Percentiles rank a stretch among this genome's conserved stretches.
Conservation (phyloP, 2,113 vertebrate species). For the Toxotes chatareus region DNA sequence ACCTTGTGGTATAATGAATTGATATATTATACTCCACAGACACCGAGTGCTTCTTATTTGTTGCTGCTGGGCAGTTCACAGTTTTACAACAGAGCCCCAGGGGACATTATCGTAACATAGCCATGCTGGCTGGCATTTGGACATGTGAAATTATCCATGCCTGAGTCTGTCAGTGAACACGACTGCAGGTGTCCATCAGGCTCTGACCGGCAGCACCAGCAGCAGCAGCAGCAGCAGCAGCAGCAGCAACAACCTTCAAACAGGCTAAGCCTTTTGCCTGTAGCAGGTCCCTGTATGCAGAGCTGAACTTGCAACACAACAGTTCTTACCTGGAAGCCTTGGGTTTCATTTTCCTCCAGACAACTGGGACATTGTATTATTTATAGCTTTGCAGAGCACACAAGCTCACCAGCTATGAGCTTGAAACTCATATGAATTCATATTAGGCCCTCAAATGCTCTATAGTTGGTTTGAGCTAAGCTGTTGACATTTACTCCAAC, state of each 20-base stretch:
- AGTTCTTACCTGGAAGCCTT: slow-evolving; percentile 23
- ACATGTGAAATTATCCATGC: slow-evolving; percentile 63
- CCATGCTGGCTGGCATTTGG: slow-evolving; percentile 54
- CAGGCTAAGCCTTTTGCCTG: slow-evolving; percentile 16
- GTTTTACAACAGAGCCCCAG: slow-evolving; percentile 56
- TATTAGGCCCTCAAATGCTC: slow-evolving; percentile 45
- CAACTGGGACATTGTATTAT: slow-evolving; percentile 59
- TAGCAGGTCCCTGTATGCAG: slow-evolving; percentile 13
- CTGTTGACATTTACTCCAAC: slow-evolving; percentile 65
- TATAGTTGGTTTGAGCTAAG: slow-evolving; percentile 42
- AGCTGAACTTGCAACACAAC: slow-evolving; percentile 34
- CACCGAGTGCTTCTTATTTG: slow-evolving; percentile 58
- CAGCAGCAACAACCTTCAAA: slow-evolving; percentile 36
- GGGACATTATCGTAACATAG: slow-evolving; percentile 57
- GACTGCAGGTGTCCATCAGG: slow-evolving; percentile 59
- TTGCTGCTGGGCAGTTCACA: slow-evolving; percentile 44
- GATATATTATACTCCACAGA: slow-evolving; percentile 52
- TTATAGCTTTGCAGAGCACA: slow-evolving; percentile 46
- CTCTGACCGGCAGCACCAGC: slow-evolving; percentile 48
- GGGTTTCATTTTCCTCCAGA: slow-evolving; percentile 45
- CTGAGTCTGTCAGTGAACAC: slow-evolving; percentile 61
- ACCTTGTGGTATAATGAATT: slow-evolving; percentile 52
- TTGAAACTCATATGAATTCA: slow-evolving; percentile 49
- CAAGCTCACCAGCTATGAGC: slow-evolving; percentile 44
- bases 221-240: slow-evolving; percentile 43